Base-by-base conservation (phyloP, 2,888 invertebrate species). In the Eilema depressum region DNA sequence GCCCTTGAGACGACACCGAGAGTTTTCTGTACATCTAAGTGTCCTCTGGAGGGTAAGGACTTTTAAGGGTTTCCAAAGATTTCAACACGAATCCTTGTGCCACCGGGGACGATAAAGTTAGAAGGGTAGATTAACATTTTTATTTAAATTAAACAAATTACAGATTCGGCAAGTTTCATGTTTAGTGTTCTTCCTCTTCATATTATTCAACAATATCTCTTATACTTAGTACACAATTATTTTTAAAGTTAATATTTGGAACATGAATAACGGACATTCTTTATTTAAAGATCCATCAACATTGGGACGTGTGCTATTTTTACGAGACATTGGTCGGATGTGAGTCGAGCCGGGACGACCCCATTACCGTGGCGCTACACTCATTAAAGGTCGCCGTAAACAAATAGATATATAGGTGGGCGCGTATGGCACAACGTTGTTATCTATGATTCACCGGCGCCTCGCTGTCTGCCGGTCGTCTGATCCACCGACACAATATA, bases 401-500 rank as follows among this genome's bases (percentile, higher is more conserved):
- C 91, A 93, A 92, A 93, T 93, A 91, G 86, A 90, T 89, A 87
- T 85, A 87, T 88, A 93, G 92, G 92, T 93, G 91, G 91, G 91
- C 87, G 90, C 86, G 88, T 92, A 88, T 92, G 89, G 86, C 87
- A 89, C 89, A 86, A 86, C 82, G 87, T 85, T 90, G 91, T 93
- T 93, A 92, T 92, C 93, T 92, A 91, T 94, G 93, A 94, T 92
- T 93, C 94, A 95, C 90, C 85, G 95, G 93, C 95, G 95, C 93
- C 95, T 87, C 88, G 92, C 93, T 79, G 95, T 95, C 95, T 95
- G 91, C 89, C 86, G 83, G 77, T 83, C 83, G 94, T 94, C 93
- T 94, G 92, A 93, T 94, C 90, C 84, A 81, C 89, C 89, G 89
- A 85, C 91, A 89, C 88, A 90, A 88, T 89, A 89, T 91, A 92